phyloP scores from a whole-genome alignment of 2,888 invertebrate genomes.

The Eledona agricola region DNA sequence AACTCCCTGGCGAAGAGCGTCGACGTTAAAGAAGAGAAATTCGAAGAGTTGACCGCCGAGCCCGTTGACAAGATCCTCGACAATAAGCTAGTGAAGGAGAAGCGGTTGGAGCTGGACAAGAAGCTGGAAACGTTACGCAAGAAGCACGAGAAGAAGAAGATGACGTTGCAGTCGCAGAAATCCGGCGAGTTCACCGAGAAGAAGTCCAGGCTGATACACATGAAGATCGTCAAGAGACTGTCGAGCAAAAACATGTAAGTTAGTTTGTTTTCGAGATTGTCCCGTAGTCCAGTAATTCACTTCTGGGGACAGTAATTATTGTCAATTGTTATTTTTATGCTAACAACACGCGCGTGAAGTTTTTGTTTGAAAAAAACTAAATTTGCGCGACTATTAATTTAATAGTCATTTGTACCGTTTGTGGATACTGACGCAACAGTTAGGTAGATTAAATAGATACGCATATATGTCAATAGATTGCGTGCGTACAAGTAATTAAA shows the following conservation, averaged over 20 bases:
- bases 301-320: too few species aligned
- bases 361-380: too few species aligned
- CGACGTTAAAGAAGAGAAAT: conserved; percentile 58
- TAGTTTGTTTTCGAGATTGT: conserved; percentile 13
- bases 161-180: conserved; percentile 68
- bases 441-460: too few species aligned
- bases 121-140: conserved; percentile 84
- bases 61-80: conserved; percentile 81
- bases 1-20: conserved; percentile 53
- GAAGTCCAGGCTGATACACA: conserved; percentile 77
- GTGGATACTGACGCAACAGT: too few species aligned
- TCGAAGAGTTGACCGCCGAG: conserved; percentile 76
- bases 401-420: too few species aligned
- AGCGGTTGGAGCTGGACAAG: conserved; percentile 84
- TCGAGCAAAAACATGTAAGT: conserved; percentile 84
- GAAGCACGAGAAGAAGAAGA: conserved; percentile 82
- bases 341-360: too few species aligned
- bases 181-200: conserved; percentile 70
- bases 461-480: too few species aligned
- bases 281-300: too few species aligned
- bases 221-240: conserved; percentile 77
- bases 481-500: too few species aligned
- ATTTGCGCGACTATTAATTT: too few species aligned
- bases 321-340: too few species aligned
- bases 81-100: conserved; percentile 84